Conservation (phyloP, 2,888 invertebrate genomes). For the Stenotaenia linearis region DNA sequence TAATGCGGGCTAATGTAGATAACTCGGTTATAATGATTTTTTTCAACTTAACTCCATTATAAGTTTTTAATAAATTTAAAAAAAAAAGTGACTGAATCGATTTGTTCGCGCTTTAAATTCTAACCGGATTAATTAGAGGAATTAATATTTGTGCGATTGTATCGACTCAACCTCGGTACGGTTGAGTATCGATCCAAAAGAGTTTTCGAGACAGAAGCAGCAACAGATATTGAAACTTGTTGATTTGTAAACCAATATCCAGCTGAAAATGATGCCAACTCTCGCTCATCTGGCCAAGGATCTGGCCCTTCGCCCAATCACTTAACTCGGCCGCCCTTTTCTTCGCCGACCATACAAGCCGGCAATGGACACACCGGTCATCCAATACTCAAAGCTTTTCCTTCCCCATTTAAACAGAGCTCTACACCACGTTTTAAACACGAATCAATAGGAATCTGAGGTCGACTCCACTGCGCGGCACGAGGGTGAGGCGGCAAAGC, state of each 20-base stretch:
- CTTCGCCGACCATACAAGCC: not conserved
- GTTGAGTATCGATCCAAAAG: too few relatives aligned
- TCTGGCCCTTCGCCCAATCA: constrained; percentile 14
- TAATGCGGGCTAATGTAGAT: not conserved
- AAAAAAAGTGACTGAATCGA: not conserved
- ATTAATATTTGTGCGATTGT: not conserved
- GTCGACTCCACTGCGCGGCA: not conserved
- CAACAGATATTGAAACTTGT: constrained; percentile 15
- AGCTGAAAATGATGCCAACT: not conserved
- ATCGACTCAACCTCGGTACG: not conserved
- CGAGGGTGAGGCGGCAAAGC: not conserved
- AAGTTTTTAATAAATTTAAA: not conserved
- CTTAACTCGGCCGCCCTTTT: not conserved
- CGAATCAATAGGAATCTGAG: constrained; percentile 10
- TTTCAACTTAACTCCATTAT: not conserved
- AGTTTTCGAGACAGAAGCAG: not conserved
- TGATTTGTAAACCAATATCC: constrained; percentile 19
- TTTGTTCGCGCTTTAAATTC: not conserved
- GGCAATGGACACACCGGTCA: constrained; percentile 6
- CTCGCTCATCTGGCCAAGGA: constrained; percentile 4
- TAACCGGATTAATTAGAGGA: not conserved
- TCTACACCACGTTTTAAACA: not conserved
- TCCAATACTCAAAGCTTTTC: not conserved
- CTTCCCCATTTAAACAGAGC: constrained; percentile 3
- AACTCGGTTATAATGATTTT: not conserved